These are phyloP conservation scores for Chondrosia reniformis DNA, from an alignment of 37 sponge, comb jelly and placozoan species.

Conservation along the genomic window DNA sequence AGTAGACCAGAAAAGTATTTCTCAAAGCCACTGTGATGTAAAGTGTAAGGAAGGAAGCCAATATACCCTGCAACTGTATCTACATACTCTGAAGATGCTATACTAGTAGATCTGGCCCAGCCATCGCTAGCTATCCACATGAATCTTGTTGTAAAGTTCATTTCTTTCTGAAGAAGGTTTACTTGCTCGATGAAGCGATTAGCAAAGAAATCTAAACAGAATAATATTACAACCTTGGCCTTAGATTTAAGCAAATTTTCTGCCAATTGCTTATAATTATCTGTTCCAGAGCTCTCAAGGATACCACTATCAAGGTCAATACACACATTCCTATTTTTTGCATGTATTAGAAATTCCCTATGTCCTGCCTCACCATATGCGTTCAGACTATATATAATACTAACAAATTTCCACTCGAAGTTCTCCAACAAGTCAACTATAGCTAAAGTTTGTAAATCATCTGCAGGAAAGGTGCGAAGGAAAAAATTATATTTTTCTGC, in stretches of 20 bases:
- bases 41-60: slow-evolving; percentile 55
- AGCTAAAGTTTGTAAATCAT: slow-evolving; percentile 77
- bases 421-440: slow-evolving; percentile 61
- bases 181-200: slow-evolving; percentile 24
- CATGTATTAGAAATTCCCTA: slow-evolving; percentile 25
- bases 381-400: slow-evolving; percentile 41
- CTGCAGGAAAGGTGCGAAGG: slow-evolving; percentile 81
- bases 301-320: slow-evolving; percentile 31
- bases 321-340: slow-evolving; percentile 40
- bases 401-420: slow-evolving; percentile 73
- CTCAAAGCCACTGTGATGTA: slow-evolving; percentile 31
- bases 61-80: slow-evolving; percentile 51
- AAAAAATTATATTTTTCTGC: slow-evolving; percentile 70
- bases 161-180: neutral
- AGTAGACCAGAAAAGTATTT: slow-evolving; percentile 62
- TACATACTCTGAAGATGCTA: slow-evolving; percentile 10
- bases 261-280: slow-evolving; percentile 7
- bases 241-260: slow-evolving; percentile 14
- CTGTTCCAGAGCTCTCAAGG: neutral
- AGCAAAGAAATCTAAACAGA: slow-evolving; percentile 27
- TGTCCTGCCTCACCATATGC: slow-evolving; percentile 63
- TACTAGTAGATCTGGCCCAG: slow-evolving; percentile 61
- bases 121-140: slow-evolving; percentile 86
- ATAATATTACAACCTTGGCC: slow-evolving; percentile 56
- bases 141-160: slow-evolving; percentile 18